These are phyloP conservation scores for Mastacembelus armatus DNA, from an alignment of 2,797 vertebrate genomes.

Conservation along the genomic window DNA sequence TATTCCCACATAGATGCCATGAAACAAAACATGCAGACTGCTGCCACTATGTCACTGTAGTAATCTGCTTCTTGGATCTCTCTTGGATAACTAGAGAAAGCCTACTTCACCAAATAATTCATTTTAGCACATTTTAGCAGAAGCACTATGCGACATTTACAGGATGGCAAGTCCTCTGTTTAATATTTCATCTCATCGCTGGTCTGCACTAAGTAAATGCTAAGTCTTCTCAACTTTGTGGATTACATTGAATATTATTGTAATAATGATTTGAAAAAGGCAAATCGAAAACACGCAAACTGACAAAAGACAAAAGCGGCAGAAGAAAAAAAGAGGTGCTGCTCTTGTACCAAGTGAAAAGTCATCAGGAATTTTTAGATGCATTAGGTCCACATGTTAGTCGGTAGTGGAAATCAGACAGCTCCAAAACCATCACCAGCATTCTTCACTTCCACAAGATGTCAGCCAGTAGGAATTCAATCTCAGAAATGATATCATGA, in stretches of 20 bases:
- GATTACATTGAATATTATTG: not conserved
- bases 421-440: slow-evolving; percentile 41
- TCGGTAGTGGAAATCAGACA: slow-evolving; percentile 54
- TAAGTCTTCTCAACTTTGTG: slow-evolving; percentile 12
- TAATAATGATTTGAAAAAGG: slow-evolving; percentile 2
- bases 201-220: slow-evolving; percentile 26
- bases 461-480: slow-evolving; percentile 81
- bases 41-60: not conserved
- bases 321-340: not conserved
- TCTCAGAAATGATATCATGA: slow-evolving; percentile 82
- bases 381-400: slow-evolving; percentile 9
- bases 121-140: slow-evolving; percentile 12
- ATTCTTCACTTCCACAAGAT: slow-evolving; percentile 66
- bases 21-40: not conserved
- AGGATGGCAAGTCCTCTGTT: slow-evolving; percentile 32
- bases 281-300: not conserved
- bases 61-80: slow-evolving; percentile 12
- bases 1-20: not conserved
- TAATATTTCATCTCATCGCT: slow-evolving; percentile 24
- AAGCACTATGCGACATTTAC: slow-evolving; percentile 2
- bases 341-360: slow-evolving; percentile 7
- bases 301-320: slow-evolving; percentile 4
- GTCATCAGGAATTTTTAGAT: slow-evolving; percentile 30
- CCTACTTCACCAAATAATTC: slow-evolving; percentile 2
- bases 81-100: slow-evolving; percentile 1